Evolutionary conservation across 2,797 vertebrate genomes (phyloP).

Genomic region (Brotogeris chrysoptera): DNA sequence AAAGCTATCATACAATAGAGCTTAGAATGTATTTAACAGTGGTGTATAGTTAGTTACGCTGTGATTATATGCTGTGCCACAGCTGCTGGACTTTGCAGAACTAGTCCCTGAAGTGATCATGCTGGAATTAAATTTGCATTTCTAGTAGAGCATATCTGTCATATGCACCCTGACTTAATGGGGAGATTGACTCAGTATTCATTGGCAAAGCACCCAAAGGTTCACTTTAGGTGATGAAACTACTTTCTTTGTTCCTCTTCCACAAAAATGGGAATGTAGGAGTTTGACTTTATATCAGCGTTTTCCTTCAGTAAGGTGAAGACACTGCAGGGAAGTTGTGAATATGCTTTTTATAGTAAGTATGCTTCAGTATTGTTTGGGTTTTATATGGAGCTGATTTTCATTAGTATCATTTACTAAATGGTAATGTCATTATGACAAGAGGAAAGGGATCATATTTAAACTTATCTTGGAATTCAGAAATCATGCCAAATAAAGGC

Average conservation of each 20-base stretch:
- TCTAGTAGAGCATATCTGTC: background rate
- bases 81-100: background rate
- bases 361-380: background rate
- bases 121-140: constrained; percentile 2
- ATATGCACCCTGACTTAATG: background rate
- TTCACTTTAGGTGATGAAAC: background rate
- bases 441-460: background rate
- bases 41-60: background rate
- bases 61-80: background rate
- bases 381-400: background rate
- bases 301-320: background rate
- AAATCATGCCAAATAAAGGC: background rate
- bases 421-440: background rate
- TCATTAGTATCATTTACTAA: background rate
- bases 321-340: background rate
- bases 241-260: constrained; percentile 10
- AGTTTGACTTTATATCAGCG: background rate
- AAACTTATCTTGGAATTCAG: background rate
- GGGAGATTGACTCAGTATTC: background rate
- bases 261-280: background rate
- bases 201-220: background rate
- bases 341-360: background rate
- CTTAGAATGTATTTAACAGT: background rate
- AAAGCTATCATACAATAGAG: background rate
- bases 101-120: background rate